These are phyloP conservation scores for Leptinotarsa texana DNA, from an alignment of 1,140 invertebrate species.

Conservation along the genomic window DNA sequence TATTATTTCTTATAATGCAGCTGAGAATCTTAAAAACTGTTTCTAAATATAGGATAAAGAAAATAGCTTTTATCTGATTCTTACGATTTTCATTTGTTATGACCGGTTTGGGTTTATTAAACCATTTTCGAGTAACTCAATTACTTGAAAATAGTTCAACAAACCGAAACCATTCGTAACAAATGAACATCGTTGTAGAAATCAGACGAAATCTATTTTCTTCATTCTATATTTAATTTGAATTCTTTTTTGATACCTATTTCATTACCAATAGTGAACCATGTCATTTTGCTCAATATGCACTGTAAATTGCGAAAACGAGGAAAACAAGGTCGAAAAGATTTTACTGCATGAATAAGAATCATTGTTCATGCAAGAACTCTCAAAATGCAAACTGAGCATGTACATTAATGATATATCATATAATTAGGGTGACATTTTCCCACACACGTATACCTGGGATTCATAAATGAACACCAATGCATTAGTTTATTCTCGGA, in stretches of 20 bases:
- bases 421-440: slow-evolving; percentile 34
- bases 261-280: background rate
- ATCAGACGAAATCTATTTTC: too few species aligned
- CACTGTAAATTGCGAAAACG: background rate
- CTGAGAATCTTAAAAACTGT: too few species aligned
- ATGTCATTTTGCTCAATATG: background rate
- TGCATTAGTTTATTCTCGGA: slow-evolving; percentile 47
- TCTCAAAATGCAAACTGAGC: slow-evolving; percentile 11
- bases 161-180: too few species aligned
- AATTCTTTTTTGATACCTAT: background rate
- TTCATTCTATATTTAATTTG: too few species aligned
- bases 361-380: slow-evolving; percentile 3
- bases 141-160: too few species aligned
- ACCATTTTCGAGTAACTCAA: too few species aligned
- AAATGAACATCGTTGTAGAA: too few species aligned
- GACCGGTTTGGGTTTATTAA: too few species aligned
- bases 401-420: slow-evolving; percentile 12
- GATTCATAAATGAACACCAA: slow-evolving; percentile 41
- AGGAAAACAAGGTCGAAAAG: background rate
- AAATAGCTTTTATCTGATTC: too few species aligned
- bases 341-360: background rate
- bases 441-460: slow-evolving; percentile 46
- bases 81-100: too few species aligned
- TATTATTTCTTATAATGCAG: too few species aligned
- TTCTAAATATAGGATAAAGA: too few species aligned